A percentile compares a stretch with the other conserved stretches of the same genome.
These are phyloP conservation scores for Manis javanica DNA, from an alignment of 2,797 vertebrate species.

Conservation along the genomic window DNA sequence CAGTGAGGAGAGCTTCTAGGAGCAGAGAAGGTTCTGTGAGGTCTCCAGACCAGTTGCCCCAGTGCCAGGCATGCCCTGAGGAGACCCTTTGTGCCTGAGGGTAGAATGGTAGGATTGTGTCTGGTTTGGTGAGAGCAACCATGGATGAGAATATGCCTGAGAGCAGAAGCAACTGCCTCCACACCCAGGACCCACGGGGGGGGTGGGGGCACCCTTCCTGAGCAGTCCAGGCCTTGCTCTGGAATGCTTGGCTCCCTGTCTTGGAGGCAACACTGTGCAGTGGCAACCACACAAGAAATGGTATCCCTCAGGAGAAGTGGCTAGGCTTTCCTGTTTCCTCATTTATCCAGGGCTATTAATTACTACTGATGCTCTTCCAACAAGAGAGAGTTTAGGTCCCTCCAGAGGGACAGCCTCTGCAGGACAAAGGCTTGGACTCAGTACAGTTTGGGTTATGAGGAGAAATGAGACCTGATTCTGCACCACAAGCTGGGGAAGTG, in stretches of 20 bases:
- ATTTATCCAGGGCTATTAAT: neutral
- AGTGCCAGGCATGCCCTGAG: accelerated
- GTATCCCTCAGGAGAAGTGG: neutral
- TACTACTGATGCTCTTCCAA: neutral
- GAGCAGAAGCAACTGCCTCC: neutral
- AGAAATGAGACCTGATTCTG: neutral
- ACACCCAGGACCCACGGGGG: neutral
- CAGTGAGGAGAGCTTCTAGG: neutral
- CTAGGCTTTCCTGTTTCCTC: neutral
- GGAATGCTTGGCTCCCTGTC: neutral
- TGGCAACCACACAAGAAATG: neutral
- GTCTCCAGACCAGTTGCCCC: too few species aligned
- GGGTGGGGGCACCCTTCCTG: neutral
- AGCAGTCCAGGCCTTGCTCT: too few species aligned
- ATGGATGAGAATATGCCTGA: neutral
- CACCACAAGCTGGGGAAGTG: neutral
- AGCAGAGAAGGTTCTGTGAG: neutral
- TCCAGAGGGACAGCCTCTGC: neutral
- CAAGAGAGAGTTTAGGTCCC: neutral
- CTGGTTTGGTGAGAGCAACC: neutral
- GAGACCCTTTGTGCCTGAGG: neutral
- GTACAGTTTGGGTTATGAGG: neutral
- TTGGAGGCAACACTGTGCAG: neutral
- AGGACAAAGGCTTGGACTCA: neutral
- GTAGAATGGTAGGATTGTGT: neutral